Percentiles rank a stretch among this genome's conserved stretches.
These are phyloP conservation scores for Cantharis rufa DNA, from an alignment of 2,888 invertebrate genomes.

Conservation along the genomic window DNA sequence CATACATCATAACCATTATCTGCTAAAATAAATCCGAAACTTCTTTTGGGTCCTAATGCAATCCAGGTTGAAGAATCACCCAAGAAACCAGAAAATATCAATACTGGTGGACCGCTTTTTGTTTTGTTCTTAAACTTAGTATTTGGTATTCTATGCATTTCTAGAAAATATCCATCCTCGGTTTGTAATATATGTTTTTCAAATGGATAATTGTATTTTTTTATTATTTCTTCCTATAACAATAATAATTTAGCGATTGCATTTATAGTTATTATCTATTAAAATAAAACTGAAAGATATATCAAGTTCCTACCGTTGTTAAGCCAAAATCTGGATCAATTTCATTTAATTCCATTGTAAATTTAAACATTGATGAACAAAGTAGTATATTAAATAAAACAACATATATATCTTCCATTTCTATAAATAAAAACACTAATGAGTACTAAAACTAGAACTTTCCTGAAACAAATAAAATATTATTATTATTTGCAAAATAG, in stretches of 20 bases:
- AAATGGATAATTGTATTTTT: conserved; percentile 50
- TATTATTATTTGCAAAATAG: no score
- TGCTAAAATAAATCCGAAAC: conserved; percentile 55
- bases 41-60: conserved; percentile 62
- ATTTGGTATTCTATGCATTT: conserved; percentile 50
- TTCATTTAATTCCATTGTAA: no score
- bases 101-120: conserved; percentile 56
- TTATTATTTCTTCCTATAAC: conserved; percentile 51
- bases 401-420: no score
- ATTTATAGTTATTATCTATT: no score
- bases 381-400: no score
- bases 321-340: no score
- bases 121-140: conserved; percentile 11
- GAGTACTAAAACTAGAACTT: no score
- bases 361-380: no score
- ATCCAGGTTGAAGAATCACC: conserved; percentile 77
- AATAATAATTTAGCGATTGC: not conserved
- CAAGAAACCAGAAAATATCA: conserved; percentile 78
- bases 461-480: no score
- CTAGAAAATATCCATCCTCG: conserved; percentile 55
- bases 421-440: no score
- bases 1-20: conserved; percentile 61
- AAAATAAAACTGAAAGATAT: no score
- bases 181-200: conserved; percentile 54
- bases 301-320: no score